These are phyloP conservation scores for Dicranocentrus wangi DNA, from an alignment of 2,888 invertebrate species.

Conservation along the genomic window DNA sequence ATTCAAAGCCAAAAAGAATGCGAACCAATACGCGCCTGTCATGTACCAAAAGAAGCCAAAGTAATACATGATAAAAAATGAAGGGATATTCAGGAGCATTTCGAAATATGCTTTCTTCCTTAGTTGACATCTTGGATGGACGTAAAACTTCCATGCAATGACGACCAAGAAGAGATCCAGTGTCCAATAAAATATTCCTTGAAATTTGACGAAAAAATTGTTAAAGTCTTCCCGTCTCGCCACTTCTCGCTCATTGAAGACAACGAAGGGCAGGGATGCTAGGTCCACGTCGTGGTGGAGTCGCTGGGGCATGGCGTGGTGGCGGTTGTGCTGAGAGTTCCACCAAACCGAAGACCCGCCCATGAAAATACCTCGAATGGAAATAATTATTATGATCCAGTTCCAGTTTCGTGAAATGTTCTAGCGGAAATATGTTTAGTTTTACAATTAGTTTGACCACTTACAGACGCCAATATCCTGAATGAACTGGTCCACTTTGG, in stretches of 20 bases:
- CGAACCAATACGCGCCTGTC: background rate
- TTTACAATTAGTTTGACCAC: too few relatives aligned
- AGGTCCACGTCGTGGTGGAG: too few relatives aligned
- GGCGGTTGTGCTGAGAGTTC: background rate
- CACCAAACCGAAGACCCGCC: background rate
- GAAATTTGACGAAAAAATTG: background rate
- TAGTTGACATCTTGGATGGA: slow-evolving; percentile 35
- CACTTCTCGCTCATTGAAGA: background rate
- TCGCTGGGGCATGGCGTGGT: background rate
- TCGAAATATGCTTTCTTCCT: slow-evolving; percentile 31
- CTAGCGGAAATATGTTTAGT: too few relatives aligned
- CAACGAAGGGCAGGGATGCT: background rate
- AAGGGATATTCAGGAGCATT: slow-evolving; percentile 1
- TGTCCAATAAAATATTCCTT: background rate
- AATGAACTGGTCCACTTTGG: slow-evolving; percentile 10
- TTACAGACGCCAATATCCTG: background rate
- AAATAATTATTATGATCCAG: too few relatives aligned
- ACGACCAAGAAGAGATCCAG: background rate
- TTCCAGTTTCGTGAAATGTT: too few relatives aligned
- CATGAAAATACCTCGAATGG: background rate
- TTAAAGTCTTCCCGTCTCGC: background rate
- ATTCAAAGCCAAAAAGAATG: slow-evolving; percentile 13
- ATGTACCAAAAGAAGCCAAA: background rate
- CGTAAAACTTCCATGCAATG: slow-evolving; percentile 21
- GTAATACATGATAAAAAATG: background rate